These are phyloP conservation scores for Tinea semifulvella DNA, from an alignment of 2,888 invertebrate genomes.

Conservation along the genomic window DNA sequence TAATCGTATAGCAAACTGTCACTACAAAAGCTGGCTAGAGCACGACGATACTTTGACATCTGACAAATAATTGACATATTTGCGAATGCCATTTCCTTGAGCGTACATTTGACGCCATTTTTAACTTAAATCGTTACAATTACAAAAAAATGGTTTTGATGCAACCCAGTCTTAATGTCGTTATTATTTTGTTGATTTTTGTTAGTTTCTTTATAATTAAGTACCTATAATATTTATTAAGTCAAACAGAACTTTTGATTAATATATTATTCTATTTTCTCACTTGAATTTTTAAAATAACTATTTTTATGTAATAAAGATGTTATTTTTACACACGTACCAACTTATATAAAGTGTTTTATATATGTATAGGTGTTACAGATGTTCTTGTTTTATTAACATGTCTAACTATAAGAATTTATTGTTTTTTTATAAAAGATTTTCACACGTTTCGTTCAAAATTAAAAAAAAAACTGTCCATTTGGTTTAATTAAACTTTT, in stretches of 20 bases:
- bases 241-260: conserved; percentile 1
- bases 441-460: conserved; percentile 5
- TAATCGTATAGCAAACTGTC: too few species aligned
- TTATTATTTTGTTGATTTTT: conserved; percentile 10
- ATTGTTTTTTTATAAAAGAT: conserved; percentile 2
- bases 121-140: too few species aligned
- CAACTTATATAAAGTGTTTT: conserved; percentile 4
- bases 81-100: too few species aligned
- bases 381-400: conserved; percentile 7
- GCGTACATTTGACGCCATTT: too few species aligned
- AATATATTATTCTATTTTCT: conserved; percentile 4
- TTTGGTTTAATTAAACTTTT: conserved; percentile 40
- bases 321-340: conserved; percentile 11
- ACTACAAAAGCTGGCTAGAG: too few species aligned
- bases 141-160: too few species aligned
- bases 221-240: neutral
- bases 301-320: neutral
- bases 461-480: conserved; percentile 40
- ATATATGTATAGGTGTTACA: conserved; percentile 9
- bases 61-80: too few species aligned
- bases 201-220: conserved; percentile 2
- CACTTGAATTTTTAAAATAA: neutral
- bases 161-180: conserved; percentile 6
- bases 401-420: neutral
- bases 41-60: too few species aligned